Conservation (phyloP, 2,797 vertebrate genomes). For the Tauraco hartlaubi region DNA sequence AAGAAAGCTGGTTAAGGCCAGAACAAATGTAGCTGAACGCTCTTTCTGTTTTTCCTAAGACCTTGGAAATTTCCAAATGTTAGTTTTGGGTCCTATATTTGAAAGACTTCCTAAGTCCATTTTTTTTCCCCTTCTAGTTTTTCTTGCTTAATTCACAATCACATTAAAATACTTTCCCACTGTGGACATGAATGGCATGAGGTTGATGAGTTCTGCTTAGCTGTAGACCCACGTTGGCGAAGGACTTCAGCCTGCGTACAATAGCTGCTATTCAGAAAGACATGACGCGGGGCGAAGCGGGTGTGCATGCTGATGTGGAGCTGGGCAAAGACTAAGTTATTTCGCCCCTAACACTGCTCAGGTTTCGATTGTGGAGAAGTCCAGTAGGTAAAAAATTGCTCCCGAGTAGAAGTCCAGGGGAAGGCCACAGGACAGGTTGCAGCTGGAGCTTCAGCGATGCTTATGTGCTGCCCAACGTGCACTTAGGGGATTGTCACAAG, state of each 20-base stretch:
- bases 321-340: not conserved
- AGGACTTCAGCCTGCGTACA: not conserved
- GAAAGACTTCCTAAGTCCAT: constrained; percentile 35
- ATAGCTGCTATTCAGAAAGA: not conserved
- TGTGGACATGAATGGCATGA: not conserved
- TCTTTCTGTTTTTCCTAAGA: constrained; percentile 46
- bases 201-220: constrained; percentile 3
- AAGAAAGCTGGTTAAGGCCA: constrained; percentile 46
- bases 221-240: not conserved
- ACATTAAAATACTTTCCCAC: not conserved
- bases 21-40: constrained; percentile 58
- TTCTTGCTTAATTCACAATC: not conserved
- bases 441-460: not conserved
- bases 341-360: not conserved
- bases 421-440: not conserved
- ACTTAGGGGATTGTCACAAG: not conserved
- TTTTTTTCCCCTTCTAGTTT: not conserved
- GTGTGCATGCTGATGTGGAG: not conserved
- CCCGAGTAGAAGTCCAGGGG: not conserved
- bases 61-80: constrained; percentile 57
- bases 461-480: not conserved
- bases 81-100: constrained; percentile 41
- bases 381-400: not conserved
- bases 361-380: not conserved
- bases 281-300: fast-evolving